Conservation (phyloP, 2,888 invertebrate species). For the Pseudococcus longispinus region DNA sequence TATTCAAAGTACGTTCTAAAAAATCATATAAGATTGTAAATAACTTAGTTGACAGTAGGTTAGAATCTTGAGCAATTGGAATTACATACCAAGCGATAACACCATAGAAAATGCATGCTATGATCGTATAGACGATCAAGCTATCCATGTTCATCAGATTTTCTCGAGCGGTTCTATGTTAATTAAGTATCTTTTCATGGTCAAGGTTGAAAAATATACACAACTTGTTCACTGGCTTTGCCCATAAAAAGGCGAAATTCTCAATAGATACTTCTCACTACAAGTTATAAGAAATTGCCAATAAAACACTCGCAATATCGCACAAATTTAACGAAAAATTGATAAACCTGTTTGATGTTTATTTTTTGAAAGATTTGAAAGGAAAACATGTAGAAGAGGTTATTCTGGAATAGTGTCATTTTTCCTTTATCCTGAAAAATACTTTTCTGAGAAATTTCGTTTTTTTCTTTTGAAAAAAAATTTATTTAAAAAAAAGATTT, state of each 20-base stretch:
- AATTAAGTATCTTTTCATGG: not conserved
- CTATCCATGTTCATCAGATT: constrained; percentile 69
- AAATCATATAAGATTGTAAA: not conserved
- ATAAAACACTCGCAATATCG: not conserved
- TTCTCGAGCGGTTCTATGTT: not conserved
- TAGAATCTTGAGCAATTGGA: not conserved
- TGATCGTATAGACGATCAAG: not conserved
- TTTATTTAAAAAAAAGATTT: not conserved
- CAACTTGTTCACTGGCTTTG: not conserved
- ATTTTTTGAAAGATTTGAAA: not conserved
- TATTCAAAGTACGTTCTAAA: not conserved
- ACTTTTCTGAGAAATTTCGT: not conserved
- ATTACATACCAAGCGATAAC: constrained; percentile 35
- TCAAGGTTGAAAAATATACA: not conserved
- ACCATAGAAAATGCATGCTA: not conserved
- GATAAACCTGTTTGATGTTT: constrained; percentile 43
- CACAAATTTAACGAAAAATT: constrained; percentile 11
- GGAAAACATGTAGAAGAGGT: not conserved
- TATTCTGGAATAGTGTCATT: not conserved
- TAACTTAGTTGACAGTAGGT: not conserved
- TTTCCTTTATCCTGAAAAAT: not conserved
- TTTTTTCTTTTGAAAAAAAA: not conserved
- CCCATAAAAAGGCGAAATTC: not conserved
- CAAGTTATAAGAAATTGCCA: not conserved
- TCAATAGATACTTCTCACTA: not conserved